Conservation (phyloP, 2,797 vertebrate genomes). For the Echeneis naucrates region DNA sequence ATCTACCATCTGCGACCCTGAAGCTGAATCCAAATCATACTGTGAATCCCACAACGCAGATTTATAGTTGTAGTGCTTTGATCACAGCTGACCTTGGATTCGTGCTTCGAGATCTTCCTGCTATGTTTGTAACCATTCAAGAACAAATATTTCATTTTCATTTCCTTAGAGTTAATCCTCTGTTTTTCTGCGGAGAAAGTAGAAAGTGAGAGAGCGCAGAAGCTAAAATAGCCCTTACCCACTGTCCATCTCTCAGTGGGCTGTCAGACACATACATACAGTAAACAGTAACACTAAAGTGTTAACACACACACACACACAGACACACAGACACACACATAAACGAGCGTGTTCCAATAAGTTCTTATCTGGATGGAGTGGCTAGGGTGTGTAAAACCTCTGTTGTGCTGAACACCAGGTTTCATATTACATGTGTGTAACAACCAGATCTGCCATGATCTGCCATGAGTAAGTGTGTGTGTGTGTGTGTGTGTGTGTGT, state of each 20-base stretch:
- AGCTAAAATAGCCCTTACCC: conserved; percentile 4
- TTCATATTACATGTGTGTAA: conserved; percentile 65
- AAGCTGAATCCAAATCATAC: neutral
- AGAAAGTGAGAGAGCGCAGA: neutral
- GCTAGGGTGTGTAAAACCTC: conserved; percentile 63
- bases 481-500: neutral
- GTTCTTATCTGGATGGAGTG: conserved; percentile 59
- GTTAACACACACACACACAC: neutral
- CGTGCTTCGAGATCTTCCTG: neutral
- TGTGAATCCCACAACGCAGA: neutral
- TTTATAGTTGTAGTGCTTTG: neutral
- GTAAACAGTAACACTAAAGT: too few relatives aligned
- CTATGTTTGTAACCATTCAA: conserved; percentile 1
- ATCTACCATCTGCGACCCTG: neutral
- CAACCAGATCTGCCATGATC: conserved; percentile 60
- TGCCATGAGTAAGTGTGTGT: conserved; percentile 33
- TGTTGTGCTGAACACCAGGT: conserved; percentile 66
- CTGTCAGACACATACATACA: neutral
- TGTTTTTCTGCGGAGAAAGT: neutral
- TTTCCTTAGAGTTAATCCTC: neutral
- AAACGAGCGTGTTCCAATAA: conserved; percentile 59
- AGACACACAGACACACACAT: too few relatives aligned
- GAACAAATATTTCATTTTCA: neutral
- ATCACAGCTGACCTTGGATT: neutral
- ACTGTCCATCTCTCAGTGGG: conserved; percentile 14